Conservation (phyloP, 2,113 vertebrate genomes). For the Vicugna pacos region DNA sequence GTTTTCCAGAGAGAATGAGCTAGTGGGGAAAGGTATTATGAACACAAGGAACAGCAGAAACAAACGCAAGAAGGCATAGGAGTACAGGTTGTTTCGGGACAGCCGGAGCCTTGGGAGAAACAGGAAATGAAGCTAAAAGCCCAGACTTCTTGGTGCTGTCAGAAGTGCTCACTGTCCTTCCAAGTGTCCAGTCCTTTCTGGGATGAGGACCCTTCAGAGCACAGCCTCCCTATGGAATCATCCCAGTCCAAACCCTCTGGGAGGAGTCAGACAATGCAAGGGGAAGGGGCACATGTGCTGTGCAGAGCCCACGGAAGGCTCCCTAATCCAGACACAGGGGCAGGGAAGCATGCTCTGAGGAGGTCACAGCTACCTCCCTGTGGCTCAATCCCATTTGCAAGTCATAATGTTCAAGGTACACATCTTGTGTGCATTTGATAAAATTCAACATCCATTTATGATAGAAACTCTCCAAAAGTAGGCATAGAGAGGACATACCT, state of each 20-base stretch:
- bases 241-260: not conserved
- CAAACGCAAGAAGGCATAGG: not conserved
- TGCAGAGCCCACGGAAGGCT: not conserved
- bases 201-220: not conserved
- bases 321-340: not conserved
- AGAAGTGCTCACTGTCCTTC: not conserved
- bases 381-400: not conserved
- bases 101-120: not conserved
- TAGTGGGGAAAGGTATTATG: not conserved
- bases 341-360: not conserved
- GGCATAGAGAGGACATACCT: too few species aligned
- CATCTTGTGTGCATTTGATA: not conserved
- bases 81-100: not conserved
- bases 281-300: not conserved
- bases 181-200: not conserved
- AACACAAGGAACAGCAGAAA: not conserved
- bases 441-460: too few species aligned
- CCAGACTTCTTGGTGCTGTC: not conserved
- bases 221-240: not conserved
- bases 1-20: not conserved
- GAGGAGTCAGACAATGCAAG: not conserved
- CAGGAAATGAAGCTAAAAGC: not conserved
- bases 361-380: not conserved
- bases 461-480: too few species aligned
- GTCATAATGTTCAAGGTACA: not conserved